Conservation (phyloP, 2,888 invertebrate species). For the Parasteatoda lunata region DNA sequence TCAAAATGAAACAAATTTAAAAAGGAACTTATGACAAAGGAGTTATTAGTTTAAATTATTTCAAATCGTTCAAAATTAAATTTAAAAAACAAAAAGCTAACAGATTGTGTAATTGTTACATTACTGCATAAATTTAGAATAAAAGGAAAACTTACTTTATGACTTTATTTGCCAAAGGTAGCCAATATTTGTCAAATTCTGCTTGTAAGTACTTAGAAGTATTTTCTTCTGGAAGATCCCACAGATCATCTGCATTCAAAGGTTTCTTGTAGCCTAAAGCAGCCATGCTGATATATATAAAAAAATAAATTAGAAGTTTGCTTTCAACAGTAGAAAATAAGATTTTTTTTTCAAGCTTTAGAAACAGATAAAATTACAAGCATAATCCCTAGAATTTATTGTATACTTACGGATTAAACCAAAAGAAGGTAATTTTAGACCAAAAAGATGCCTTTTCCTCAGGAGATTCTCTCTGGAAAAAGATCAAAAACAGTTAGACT, state of each 20-base stretch:
- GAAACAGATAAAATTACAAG: too few species aligned
- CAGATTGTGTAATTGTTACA: too few species aligned
- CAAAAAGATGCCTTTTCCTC: conserved; percentile 74
- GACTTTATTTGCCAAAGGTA: conserved; percentile 47
- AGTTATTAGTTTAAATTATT: too few species aligned
- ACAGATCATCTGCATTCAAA: conserved; percentile 73
- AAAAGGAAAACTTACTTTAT: conserved; percentile 22
- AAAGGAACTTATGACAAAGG: too few species aligned
- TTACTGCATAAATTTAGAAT: too few species aligned
- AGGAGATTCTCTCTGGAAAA: conserved; percentile 71
- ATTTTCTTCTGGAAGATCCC: conserved; percentile 74
- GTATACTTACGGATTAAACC: conserved; percentile 74
- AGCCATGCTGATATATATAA: conserved; percentile 72
- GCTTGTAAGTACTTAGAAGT: conserved; percentile 72
- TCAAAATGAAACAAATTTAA: too few species aligned
- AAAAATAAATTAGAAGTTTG: background rate
- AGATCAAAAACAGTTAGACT: background rate
- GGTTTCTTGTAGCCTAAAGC: conserved; percentile 74
- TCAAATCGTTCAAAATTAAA: too few species aligned
- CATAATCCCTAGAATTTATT: background rate
- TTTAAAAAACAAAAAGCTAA: too few species aligned
- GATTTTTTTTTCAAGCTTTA: background rate
- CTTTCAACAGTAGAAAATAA: background rate
- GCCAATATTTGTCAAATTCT: conserved; percentile 73
- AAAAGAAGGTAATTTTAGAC: conserved; percentile 74